Conservation (phyloP, 2,113 vertebrate species). For the Microcebus murinus region DNA sequence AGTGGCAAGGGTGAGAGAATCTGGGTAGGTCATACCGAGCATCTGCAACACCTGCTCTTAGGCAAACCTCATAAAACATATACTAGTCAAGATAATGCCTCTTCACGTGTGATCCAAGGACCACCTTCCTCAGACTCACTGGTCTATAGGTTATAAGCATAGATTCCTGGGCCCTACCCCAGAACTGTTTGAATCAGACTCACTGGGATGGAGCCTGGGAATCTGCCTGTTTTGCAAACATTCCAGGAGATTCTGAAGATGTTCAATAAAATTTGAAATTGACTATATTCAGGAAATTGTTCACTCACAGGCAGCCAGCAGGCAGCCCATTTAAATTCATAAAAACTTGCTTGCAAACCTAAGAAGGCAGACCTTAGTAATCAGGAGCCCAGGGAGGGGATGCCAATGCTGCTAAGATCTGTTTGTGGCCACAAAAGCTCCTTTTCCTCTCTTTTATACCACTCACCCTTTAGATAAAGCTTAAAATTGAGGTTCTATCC, state of each 20-base stretch:
- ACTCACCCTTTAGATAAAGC: background rate
- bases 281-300: background rate
- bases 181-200: background rate
- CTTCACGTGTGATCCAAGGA: background rate
- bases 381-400: background rate
- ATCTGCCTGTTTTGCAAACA: slow-evolving; percentile 2
- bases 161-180: background rate
- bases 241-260: background rate
- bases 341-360: background rate
- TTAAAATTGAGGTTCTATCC: background rate
- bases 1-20: background rate
- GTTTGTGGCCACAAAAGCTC: background rate
- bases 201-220: background rate
- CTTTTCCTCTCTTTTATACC: background rate
- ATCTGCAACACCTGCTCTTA: background rate
- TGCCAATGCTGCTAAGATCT: background rate
- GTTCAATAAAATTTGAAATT: slow-evolving; percentile 15
- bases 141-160: background rate
- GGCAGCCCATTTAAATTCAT: background rate
- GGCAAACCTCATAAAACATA: background rate
- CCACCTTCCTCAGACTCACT: background rate
- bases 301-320: background rate
- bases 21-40: background rate
- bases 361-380: background rate
- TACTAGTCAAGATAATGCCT: background rate